Conservation (phyloP, 2,888 invertebrate genomes). For the Pherbina coryleti region DNA sequence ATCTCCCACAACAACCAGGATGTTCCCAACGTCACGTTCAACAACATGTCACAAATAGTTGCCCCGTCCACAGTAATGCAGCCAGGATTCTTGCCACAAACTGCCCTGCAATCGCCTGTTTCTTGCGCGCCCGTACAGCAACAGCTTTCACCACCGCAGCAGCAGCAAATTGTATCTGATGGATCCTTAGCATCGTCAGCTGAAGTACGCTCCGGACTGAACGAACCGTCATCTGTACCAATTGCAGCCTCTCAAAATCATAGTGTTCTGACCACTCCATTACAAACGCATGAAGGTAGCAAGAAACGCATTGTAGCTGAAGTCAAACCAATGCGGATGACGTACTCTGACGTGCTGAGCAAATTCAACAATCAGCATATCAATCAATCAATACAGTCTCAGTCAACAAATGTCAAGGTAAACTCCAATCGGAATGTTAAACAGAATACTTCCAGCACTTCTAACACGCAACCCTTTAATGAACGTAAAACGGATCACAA, state of each 20-base stretch:
- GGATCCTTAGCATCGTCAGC: neutral
- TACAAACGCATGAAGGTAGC: slow-evolving; percentile 52
- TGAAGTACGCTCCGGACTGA: neutral
- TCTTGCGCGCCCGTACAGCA: neutral
- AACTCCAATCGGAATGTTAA: slow-evolving; percentile 9
- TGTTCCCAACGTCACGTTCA: slow-evolving; percentile 1
- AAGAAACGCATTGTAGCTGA: slow-evolving; percentile 81
- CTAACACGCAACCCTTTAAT: neutral
- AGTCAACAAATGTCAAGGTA: slow-evolving; percentile 29
- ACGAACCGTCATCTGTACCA: slow-evolving; percentile 21
- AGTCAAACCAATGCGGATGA: slow-evolving; percentile 88
- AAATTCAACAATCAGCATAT: slow-evolving; percentile 74
- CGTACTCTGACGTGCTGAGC: slow-evolving; percentile 86
- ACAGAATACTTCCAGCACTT: slow-evolving; percentile 4
- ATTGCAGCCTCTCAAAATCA: slow-evolving; percentile 8
- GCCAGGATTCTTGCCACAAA: slow-evolving; percentile 6
- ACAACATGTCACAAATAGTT: slow-evolving; percentile 10
- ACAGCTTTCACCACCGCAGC: neutral
- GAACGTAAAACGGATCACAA: slow-evolving; percentile 37
- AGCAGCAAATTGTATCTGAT: neutral
- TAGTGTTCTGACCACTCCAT: neutral
- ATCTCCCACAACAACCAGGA: neutral
- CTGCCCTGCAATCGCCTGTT: neutral
- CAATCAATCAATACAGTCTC: slow-evolving; percentile 60
- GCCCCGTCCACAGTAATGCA: neutral